Percentiles rank a stretch among this genome's conserved stretches.
phyloP scores from a whole-genome alignment of 2,888 invertebrate species.

The Drosophila prolongata region DNA sequence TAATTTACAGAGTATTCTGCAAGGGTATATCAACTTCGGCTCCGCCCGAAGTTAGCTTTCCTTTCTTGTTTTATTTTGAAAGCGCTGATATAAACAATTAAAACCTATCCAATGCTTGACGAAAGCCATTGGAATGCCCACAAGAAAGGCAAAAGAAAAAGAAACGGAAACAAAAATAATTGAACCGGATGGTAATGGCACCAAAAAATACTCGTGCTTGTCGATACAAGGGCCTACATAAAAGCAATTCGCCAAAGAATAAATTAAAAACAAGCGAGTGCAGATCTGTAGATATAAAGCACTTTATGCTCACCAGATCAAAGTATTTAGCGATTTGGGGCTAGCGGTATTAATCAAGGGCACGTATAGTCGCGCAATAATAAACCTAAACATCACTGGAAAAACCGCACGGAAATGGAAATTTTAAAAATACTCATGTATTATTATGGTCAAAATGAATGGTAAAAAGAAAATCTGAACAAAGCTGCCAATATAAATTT shows the following conservation, averaged over 20 bases:
- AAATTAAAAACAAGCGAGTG: conserved; percentile 31
- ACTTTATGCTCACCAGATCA: conserved; percentile 65
- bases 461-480: not conserved
- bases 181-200: conserved; percentile 49
- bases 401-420: conserved; percentile 22
- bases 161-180: conserved; percentile 18
- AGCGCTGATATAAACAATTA: conserved; percentile 70
- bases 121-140: conserved; percentile 68
- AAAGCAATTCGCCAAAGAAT: conserved; percentile 29
- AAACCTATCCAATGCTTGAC: conserved; percentile 53
- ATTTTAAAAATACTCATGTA: not conserved
- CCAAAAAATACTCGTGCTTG: conserved; percentile 28
- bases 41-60: too few species aligned
- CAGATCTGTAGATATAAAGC: conserved; percentile 59
- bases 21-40: too few species aligned
- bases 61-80: conserved; percentile 72
- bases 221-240: conserved; percentile 22
- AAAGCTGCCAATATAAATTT: not conserved
- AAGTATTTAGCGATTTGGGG: conserved; percentile 45
- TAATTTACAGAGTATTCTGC: too few species aligned
- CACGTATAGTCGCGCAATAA: conserved; percentile 57
- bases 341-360: conserved; percentile 65
- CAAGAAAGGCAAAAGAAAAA: conserved; percentile 51
- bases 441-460: conserved; percentile 21
- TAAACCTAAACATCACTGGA: conserved; percentile 18